phyloP scores from a whole-genome alignment of 2,797 vertebrate species.

The Thunnus albacares region DNA sequence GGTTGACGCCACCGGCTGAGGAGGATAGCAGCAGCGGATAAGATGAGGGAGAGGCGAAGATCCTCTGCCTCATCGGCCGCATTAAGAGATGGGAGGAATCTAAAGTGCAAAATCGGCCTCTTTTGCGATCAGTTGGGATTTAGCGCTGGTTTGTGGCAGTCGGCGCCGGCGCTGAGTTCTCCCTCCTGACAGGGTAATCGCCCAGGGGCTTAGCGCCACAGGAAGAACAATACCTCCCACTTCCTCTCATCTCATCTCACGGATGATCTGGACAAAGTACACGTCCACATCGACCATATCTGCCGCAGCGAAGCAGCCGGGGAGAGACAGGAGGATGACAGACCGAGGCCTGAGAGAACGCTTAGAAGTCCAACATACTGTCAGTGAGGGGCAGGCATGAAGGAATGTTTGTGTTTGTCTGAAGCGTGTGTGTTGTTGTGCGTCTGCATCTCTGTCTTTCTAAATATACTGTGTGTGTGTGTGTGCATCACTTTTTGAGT shows the following conservation, averaged over 20 bases:
- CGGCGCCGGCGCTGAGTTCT: conserved; percentile 81
- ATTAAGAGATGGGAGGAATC: conserved; percentile 87
- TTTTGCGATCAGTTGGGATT: conserved; percentile 89
- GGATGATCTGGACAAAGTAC: conserved; percentile 88
- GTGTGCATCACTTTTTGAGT: conserved; percentile 24
- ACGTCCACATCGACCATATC: conserved; percentile 82
- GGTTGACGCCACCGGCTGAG: conserved; percentile 81
- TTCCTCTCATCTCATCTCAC: conserved; percentile 87
- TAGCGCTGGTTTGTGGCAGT: conserved; percentile 88
- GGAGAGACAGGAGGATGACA: conserved; percentile 81
- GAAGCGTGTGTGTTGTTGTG: conserved; percentile 42
- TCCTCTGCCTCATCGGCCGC: conserved; percentile 83
- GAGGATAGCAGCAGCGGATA: conserved; percentile 83
- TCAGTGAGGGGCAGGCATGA: conserved; percentile 73
- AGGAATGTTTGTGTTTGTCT: conserved; percentile 76
- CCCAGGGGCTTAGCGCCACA: conserved; percentile 85
- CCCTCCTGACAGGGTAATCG: conserved; percentile 89
- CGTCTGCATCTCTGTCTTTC: conserved; percentile 30
- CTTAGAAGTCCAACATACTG: conserved; percentile 73
- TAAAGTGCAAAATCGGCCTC: conserved; percentile 87
- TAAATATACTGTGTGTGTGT: conserved; percentile 35
- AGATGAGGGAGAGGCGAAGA: conserved; percentile 85
- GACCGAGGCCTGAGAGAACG: conserved; percentile 69
- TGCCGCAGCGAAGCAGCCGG: conserved; percentile 66
- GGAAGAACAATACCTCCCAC: conserved; percentile 87